These are phyloP conservation scores for Girardinus metallicus DNA, from an alignment of 2,797 vertebrate genomes.

Conservation along the genomic window DNA sequence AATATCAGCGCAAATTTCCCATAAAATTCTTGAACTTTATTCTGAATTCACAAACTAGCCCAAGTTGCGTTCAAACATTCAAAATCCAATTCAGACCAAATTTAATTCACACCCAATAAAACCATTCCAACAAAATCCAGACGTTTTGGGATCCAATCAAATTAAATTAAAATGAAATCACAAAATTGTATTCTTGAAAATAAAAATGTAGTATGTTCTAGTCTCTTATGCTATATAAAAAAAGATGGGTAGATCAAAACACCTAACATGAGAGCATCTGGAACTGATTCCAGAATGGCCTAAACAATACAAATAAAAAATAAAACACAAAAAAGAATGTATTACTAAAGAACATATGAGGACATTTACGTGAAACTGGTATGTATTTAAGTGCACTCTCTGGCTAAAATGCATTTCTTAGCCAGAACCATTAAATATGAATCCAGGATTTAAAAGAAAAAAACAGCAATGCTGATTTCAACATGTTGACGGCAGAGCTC, in stretches of 20 bases:
- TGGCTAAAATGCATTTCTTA: constrained; percentile 52
- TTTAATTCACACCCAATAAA: background rate
- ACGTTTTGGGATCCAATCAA: background rate
- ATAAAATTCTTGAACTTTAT: background rate
- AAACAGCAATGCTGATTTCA: constrained; percentile 33
- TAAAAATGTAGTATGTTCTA: constrained; percentile 31
- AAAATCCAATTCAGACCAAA: background rate
- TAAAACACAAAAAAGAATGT: constrained; percentile 17
- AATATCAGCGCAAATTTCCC: background rate
- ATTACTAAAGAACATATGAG: constrained; percentile 37
- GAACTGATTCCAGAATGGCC: constrained; percentile 14
- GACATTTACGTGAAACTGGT: constrained; percentile 34
- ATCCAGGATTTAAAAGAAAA: constrained; percentile 32
- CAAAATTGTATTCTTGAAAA: background rate
- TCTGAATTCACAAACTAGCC: background rate
- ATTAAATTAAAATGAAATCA: background rate
- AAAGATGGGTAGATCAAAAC: constrained; percentile 43
- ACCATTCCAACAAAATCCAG: background rate
- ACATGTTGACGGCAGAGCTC: constrained; percentile 40
- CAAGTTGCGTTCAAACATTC: background rate
- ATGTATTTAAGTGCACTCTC: constrained; percentile 50
- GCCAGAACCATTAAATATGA: constrained; percentile 51
- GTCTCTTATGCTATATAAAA: constrained; percentile 30
- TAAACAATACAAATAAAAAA: constrained; percentile 31
- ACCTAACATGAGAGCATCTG: background rate